Base-by-base conservation (phyloP, 2,888 invertebrate genomes). In the Pheosia tremula region DNA sequence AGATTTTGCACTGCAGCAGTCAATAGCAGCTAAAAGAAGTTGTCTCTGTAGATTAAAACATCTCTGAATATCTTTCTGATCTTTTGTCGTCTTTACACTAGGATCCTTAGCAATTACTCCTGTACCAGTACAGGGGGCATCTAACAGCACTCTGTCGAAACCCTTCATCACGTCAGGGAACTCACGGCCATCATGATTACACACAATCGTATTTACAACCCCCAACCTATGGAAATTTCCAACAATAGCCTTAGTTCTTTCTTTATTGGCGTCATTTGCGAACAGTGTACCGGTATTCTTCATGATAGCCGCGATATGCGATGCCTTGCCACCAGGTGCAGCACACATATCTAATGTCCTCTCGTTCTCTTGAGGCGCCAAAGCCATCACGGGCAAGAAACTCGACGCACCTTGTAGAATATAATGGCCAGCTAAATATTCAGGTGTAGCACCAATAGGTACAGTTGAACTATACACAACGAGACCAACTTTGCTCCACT, bases 81-180 rank as follows among this genome's bases (percentile, higher is more conserved):
- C 98, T 89, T 98, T 98, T 67, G 95, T 97, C 0, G 97, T 97
- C 93, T 99, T 99, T 0, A 99, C 99, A 80, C 97, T 97, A 0
- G 97, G 98, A 94, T 99, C 99, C 93, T 99, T 99, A 39, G 99
- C 97, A 52, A 99, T 97, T 9, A 99, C 99, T 41, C 99, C 99
- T 0, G 99, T 99, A 47, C 99, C 99, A 50, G 98, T 98, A 85
- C 99, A 99, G 0, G 99, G 99, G 0, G 99, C 99, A 94, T 99
- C 99, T 57, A 99, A 91, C 45, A 99, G 90, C 6, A 99, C 98
- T 77, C 99, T 95, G 88, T 99, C 99, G 85, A 99, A 99, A 1
- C 98, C 97, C 80, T 96, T 97, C 86, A 98, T 97, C 10, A 97
- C 94, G 87, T 97, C 94, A 0, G 97, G 96, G 80, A 98, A 97